These are phyloP conservation scores for Crypturellus undulatus DNA, from an alignment of 2,113 vertebrate genomes.

Conservation along the genomic window DNA sequence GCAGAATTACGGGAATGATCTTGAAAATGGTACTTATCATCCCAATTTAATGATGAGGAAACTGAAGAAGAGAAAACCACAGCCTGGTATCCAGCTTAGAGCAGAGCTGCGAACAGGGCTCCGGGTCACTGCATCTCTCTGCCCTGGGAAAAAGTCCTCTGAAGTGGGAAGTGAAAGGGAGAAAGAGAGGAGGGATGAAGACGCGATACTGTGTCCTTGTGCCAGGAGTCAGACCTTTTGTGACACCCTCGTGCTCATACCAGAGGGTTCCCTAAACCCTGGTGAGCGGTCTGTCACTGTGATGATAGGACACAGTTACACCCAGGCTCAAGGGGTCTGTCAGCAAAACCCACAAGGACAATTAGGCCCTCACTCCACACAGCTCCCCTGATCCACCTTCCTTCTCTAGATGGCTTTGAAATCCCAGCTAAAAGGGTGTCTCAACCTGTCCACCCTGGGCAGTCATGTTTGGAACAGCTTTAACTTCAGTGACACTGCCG, in stretches of 20 bases:
- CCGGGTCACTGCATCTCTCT: background rate
- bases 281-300: background rate
- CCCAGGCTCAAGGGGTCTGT: background rate
- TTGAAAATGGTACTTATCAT: background rate
- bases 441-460: background rate
- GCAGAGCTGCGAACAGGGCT: background rate
- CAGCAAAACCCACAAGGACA: background rate
- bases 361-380: background rate
- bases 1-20: background rate
- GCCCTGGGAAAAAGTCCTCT: background rate
- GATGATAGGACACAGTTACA: rapidly evolving
- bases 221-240: background rate
- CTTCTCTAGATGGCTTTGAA: background rate
- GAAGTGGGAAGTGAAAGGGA: background rate
- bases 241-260: background rate
- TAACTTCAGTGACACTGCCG: background rate
- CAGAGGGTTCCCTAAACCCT: too few relatives aligned
- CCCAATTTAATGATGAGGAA: background rate
- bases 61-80: background rate
- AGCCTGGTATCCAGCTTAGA: background rate
- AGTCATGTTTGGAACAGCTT: background rate
- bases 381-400: background rate
- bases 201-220: background rate
- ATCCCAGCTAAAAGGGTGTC: background rate
- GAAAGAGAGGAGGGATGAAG: background rate